Percentiles rank a stretch among this genome's conserved stretches.
These are phyloP conservation scores for Prorops nasuta DNA, from an alignment of 1,140 invertebrate genomes.

Conservation along the genomic window DNA sequence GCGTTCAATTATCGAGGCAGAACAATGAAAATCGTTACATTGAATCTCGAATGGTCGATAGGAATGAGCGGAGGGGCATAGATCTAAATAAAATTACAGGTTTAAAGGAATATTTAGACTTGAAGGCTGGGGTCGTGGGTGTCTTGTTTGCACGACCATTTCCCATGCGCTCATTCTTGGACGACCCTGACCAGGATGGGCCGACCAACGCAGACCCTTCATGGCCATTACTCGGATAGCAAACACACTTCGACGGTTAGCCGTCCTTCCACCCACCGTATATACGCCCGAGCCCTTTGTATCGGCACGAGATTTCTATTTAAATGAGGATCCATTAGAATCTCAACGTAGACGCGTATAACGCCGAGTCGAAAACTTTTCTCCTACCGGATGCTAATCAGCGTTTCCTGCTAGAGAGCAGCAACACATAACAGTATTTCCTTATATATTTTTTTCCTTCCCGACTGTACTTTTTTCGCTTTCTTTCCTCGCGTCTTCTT, in stretches of 20 bases:
- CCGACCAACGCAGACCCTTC: constrained; percentile 37
- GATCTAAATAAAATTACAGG: neutral
- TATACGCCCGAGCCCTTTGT: constrained; percentile 36
- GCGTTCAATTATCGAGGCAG: neutral
- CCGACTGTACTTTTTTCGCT: too few relatives aligned
- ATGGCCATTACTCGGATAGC: constrained; percentile 55
- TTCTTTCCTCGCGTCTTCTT: too few relatives aligned
- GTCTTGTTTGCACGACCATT: constrained; percentile 54
- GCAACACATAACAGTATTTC: too few relatives aligned
- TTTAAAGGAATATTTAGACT: constrained; percentile 36
- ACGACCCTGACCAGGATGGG: constrained; percentile 33
- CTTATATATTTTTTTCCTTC: too few relatives aligned
- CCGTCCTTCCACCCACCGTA: constrained; percentile 29
- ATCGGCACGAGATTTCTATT: constrained; percentile 58
- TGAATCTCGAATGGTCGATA: neutral
- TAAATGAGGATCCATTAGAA: constrained; percentile 57
- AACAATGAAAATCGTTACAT: neutral
- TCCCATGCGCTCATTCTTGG: constrained; percentile 44
- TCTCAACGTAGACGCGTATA: constrained; percentile 22
- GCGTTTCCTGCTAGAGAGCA: constrained; percentile 26
- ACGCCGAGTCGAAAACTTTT: constrained; percentile 22
- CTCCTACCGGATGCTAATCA: constrained; percentile 32
- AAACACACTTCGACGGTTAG: constrained; percentile 55
- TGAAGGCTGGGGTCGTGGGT: constrained; percentile 26
- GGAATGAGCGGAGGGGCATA: neutral